A percentile compares a stretch with the other conserved stretches of the same genome.
Conservation (phyloP, 2,113 vertebrate genomes). For the Loxodonta africana region DNA sequence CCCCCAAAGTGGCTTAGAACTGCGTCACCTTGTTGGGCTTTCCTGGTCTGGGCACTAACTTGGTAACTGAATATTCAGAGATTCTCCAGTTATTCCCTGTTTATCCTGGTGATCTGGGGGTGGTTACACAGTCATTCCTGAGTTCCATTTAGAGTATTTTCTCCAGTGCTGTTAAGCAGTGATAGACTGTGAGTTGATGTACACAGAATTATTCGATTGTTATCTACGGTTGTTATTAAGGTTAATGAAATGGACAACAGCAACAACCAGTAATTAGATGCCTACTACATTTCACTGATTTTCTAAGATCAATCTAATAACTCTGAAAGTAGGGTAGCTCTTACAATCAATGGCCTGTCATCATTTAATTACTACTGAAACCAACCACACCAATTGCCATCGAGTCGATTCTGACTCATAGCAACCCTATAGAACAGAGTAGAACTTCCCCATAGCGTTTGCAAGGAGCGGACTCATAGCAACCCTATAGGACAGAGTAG, state of each 20-base stretch:
- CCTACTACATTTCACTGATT: rapidly evolving
- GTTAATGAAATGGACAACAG: neutral
- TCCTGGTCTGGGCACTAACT: neutral
- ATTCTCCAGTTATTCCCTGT: neutral
- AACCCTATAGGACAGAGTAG: too few relatives aligned
- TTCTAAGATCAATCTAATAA: neutral
- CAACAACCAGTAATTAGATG: rapidly evolving
- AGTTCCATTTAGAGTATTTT: neutral
- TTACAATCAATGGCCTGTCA: rapidly evolving
- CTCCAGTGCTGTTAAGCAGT: rapidly evolving
- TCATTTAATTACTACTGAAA: too few relatives aligned
- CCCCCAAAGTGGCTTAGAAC: too few relatives aligned
- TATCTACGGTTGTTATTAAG: too few relatives aligned
- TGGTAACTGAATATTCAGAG: neutral
- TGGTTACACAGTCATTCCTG: rapidly evolving
- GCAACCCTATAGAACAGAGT: too few relatives aligned
- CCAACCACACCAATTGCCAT: too few relatives aligned
- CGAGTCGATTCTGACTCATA: too few relatives aligned
- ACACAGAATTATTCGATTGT: rapidly evolving
- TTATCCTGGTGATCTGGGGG: too few relatives aligned
- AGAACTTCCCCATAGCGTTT: too few relatives aligned
- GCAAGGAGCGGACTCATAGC: too few relatives aligned
- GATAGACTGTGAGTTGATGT: neutral
- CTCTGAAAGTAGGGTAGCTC: neutral
- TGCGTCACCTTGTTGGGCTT: neutral